Evolutionary conservation across 2,113 vertebrate species (phyloP).

Genomic region (Chitala chitala): DNA sequence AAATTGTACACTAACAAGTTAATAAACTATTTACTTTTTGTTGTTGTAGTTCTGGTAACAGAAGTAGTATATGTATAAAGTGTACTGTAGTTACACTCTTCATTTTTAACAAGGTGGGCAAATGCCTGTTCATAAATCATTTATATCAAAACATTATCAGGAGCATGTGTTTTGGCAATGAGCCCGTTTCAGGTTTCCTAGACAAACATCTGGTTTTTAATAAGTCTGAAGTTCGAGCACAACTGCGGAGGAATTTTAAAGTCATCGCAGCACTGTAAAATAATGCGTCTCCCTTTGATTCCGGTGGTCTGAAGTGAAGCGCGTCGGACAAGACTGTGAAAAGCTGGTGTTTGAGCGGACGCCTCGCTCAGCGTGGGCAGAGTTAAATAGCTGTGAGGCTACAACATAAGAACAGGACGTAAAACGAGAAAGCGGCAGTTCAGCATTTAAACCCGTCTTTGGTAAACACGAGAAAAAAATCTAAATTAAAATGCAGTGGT

Average conservation of each 20-base stretch:
- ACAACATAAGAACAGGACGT: no score
- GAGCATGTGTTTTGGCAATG: slow-evolving; percentile 23
- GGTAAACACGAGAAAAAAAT: no score
- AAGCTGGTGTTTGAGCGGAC: not conserved
- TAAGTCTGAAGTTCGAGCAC: not conserved
- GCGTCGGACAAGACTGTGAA: not conserved
- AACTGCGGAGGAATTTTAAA: not conserved
- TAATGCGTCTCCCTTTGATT: not conserved
- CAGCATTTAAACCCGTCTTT: not conserved
- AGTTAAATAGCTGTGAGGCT: not conserved
- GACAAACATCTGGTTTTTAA: slow-evolving; percentile 19
- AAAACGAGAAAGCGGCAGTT: not conserved
- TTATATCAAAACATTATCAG: slow-evolving; percentile 21
- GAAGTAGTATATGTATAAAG: not conserved
- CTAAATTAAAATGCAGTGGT: no score
- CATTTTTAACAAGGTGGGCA: slow-evolving; percentile 14
- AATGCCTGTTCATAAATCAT: slow-evolving; percentile 21
- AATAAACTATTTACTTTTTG: not conserved
- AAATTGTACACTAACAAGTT: no score
- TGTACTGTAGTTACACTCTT: not conserved
- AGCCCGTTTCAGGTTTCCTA: slow-evolving; percentile 2
- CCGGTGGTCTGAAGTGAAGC: not conserved
- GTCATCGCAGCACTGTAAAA: not conserved
- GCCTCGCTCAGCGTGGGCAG: not conserved
- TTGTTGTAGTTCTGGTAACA: not conserved